A percentile compares a stretch with the other conserved stretches of the same genome.
Evolutionary conservation across 2,113 vertebrate species (phyloP).

Genomic region (Crypturellus undulatus): DNA sequence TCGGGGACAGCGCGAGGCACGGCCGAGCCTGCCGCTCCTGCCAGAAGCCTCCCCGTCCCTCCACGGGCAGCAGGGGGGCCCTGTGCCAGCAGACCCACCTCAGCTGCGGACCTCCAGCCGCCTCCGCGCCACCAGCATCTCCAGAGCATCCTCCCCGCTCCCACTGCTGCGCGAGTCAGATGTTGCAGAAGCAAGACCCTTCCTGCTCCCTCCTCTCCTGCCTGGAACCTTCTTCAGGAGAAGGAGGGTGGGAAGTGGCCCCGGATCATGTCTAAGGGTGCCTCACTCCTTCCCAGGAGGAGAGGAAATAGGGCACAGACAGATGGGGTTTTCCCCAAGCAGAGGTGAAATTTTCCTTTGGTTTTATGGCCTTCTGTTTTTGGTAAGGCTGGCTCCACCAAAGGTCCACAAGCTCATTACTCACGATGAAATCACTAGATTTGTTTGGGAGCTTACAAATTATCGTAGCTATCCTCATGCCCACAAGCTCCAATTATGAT

Average conservation of each 20-base stretch:
- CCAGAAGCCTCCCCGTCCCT: accelerated
- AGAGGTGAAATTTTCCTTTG: not conserved
- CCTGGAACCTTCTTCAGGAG: not conserved
- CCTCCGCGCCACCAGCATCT: not conserved
- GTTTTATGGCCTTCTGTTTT: not conserved
- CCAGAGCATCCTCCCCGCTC: not conserved
- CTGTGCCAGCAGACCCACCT: not conserved
- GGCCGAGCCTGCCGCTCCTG: not conserved
- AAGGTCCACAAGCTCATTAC: not conserved
- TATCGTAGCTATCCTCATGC: not conserved
- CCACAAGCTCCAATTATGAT: not conserved
- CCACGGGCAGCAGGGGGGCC: accelerated
- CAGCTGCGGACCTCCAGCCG: not conserved
- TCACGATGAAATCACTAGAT: not conserved
- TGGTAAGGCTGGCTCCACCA: not conserved
- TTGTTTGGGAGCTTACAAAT: not conserved
- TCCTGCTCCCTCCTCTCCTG: not conserved
- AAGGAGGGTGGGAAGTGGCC: accelerated
- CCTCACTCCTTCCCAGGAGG: not conserved
- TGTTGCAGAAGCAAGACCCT: accelerated
- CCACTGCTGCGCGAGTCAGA: not conserved
- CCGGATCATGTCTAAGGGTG: not conserved
- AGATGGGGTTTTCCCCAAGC: not conserved
- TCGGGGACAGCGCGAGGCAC: not conserved
- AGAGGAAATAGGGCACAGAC: not conserved